Evolutionary conservation across 2,113 vertebrate species (phyloP).

Genomic region (Ceyx margarethae): DNA sequence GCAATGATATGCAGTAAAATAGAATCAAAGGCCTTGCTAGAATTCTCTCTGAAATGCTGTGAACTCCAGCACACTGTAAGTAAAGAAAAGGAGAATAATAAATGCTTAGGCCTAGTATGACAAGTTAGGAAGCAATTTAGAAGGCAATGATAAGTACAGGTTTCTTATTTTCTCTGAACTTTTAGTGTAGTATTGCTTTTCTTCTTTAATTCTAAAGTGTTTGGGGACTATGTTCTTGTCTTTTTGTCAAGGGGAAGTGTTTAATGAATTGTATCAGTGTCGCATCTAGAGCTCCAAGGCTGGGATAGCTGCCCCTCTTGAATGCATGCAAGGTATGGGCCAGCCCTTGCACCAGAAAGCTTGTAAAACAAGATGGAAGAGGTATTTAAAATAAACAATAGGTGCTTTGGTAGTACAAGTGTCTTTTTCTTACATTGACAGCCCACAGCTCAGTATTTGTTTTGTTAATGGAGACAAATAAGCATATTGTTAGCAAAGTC

Average conservation of each 20-base stretch:
- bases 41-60: background rate
- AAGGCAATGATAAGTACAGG: background rate
- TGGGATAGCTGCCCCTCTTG: background rate
- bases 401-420: slow-evolving; percentile 20
- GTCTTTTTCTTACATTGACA: background rate
- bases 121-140: background rate
- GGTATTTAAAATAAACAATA: slow-evolving; percentile 38
- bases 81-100: background rate
- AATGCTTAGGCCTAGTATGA: background rate
- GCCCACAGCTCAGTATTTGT: background rate
- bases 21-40: slow-evolving; percentile 19
- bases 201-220: background rate
- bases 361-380: slow-evolving; percentile 35
- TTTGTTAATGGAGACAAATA: slow-evolving; percentile 52
- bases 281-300: background rate
- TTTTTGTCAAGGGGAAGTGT: background rate
- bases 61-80: fast-evolving
- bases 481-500: background rate
- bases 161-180: background rate
- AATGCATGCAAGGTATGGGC: background rate
- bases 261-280: background rate
- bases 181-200: background rate
- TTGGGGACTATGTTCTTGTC: background rate
- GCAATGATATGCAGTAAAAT: background rate
- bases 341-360: background rate